Conservation (phyloP, 2,797 vertebrate species). For the Notolepis coatsorum region DNA sequence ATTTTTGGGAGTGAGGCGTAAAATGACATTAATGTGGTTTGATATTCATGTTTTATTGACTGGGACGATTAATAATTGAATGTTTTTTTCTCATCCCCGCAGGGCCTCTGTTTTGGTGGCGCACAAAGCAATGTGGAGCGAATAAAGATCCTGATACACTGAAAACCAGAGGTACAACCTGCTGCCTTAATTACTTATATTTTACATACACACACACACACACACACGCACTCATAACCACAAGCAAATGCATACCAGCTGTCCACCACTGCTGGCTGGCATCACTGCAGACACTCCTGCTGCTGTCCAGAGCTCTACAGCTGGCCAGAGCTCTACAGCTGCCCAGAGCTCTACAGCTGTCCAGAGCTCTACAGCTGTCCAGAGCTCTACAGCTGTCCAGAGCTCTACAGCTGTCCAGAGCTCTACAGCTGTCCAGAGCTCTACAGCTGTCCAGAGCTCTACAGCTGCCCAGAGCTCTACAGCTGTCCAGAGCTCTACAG, state of each 20-base stretch:
- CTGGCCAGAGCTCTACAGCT: background rate
- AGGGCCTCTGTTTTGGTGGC: constrained; percentile 64
- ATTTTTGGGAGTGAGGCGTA: constrained; percentile 37
- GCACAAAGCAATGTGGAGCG: constrained; percentile 75
- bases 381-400: too few species aligned
- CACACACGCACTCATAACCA: constrained; percentile 20
- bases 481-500: too few species aligned
- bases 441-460: too few species aligned
- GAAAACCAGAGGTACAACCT: constrained; percentile 70
- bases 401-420: too few species aligned
- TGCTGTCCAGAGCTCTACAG: background rate
- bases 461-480: too few species aligned
- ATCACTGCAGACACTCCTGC: constrained; percentile 25
- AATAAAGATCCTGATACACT: constrained; percentile 70
- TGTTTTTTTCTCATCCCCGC: constrained; percentile 52
- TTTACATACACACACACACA: background rate
- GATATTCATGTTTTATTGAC: constrained; percentile 69
- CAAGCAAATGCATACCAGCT: constrained; percentile 24
- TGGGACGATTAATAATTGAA: constrained; percentile 62
- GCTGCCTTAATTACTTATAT: constrained; percentile 9
- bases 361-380: too few species aligned
- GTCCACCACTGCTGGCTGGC: constrained; percentile 12
- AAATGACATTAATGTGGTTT: constrained; percentile 32
- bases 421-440: too few species aligned
- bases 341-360: too few species aligned